phyloP scores from a whole-genome alignment of 2,113 vertebrate species.

The Phainopepla nitens region DNA sequence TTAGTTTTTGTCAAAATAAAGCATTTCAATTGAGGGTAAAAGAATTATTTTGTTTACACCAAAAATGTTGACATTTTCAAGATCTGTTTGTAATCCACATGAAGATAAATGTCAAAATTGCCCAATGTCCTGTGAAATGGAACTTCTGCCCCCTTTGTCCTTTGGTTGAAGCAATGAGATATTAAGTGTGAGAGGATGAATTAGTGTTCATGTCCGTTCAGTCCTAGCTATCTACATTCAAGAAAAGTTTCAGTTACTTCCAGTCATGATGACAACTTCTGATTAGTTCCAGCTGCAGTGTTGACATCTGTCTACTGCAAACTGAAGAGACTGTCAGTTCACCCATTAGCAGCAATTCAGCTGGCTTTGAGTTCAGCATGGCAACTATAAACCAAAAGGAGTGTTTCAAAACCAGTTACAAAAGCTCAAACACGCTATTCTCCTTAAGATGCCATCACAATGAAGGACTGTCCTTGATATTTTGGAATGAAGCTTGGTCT shows the following conservation, averaged over 20 bases:
- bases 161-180: background rate
- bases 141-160: background rate
- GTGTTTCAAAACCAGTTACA: background rate
- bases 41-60: conserved; percentile 27
- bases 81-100: background rate
- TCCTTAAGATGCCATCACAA: background rate
- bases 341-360: background rate
- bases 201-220: background rate
- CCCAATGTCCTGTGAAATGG: background rate
- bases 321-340: background rate
- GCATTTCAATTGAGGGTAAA: background rate
- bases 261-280: conserved; percentile 10
- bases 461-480: background rate
- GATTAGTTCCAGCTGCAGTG: conserved; percentile 45
- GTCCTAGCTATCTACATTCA: conserved; percentile 3
- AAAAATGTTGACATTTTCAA: conserved; percentile 23
- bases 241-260: background rate
- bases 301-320: conserved; percentile 39
- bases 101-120: conserved; percentile 34
- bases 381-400: background rate
- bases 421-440: background rate
- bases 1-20: conserved; percentile 15
- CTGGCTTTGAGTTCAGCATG: background rate
- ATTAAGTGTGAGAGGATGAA: conserved; percentile 26
- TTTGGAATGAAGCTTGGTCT: background rate